Conservation (phyloP, 2,888 invertebrate genomes). For the Lomographa bimaculata region DNA sequence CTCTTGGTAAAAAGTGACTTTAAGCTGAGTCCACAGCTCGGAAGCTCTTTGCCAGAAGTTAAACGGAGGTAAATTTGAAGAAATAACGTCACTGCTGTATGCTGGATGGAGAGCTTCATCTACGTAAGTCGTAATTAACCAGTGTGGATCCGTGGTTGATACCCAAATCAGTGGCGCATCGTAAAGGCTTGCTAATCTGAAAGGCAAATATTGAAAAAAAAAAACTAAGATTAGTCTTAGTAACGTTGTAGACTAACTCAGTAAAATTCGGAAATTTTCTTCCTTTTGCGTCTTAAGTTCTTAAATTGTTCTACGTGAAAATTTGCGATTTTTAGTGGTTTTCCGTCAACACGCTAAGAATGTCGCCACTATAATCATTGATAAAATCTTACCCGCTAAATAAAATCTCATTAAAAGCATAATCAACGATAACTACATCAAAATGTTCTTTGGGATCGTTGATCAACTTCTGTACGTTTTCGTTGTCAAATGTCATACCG, state of each 20-base stretch:
- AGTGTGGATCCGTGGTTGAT: slow-evolving; percentile 52
- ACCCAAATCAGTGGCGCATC: slow-evolving; percentile 59
- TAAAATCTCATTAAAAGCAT: slow-evolving; percentile 38
- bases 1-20: slow-evolving; percentile 14
- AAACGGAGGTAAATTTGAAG: slow-evolving; percentile 35
- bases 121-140: slow-evolving; percentile 42
- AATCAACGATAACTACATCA: slow-evolving; percentile 46
- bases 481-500: slow-evolving; percentile 31
- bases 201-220: not conserved
- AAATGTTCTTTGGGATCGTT: slow-evolving; percentile 41
- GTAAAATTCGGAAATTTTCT: too few species aligned
- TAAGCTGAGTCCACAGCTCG: slow-evolving; percentile 28
- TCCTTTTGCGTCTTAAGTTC: too few species aligned
- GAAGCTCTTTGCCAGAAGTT: slow-evolving; percentile 36
- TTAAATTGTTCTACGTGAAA: too few species aligned
- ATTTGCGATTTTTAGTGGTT: too few species aligned
- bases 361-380: too few species aligned
- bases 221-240: too few species aligned
- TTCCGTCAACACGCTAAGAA: too few species aligned
- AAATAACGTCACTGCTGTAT: slow-evolving; percentile 35
- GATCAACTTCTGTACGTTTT: slow-evolving; percentile 40
- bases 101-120: slow-evolving; percentile 51
- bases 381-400: slow-evolving; percentile 34
- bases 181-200: slow-evolving; percentile 53
- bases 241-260: too few species aligned